Evolutionary conservation across 1,140 invertebrate genomes (phyloP), one percentile per base, ranked within the genome.

Genomic region (Magallana ariakensis): DNA sequence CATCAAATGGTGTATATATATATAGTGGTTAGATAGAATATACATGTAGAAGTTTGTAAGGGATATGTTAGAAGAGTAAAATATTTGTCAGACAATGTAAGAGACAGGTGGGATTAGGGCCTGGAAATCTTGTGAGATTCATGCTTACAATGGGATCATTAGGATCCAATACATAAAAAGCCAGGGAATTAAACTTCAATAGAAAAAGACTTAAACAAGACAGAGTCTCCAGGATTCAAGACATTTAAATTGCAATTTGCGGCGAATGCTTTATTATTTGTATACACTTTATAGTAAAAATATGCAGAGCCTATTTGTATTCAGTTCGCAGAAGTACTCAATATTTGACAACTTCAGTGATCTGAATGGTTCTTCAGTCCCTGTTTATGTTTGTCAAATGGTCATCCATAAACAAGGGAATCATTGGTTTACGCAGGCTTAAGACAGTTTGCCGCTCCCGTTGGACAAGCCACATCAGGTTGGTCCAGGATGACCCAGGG

Each of bases 241-340:
- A 75, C 66, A 75, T 75, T 75, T 75, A 75, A 75, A 75, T 75
- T 75, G 66, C 66, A 75, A 75, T 75, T 75, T 75, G 22, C 66
- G 33, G 66, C 22, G 66, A 26, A 13, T 26, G 33, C 22, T 75
- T 46, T 75, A 75, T 75, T 75, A 75, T 75, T 75, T 26, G 66
- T 75, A 75, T 26, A 75, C 66, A 75, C 66, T 75, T 62, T 75
- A 22, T 26, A 26, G 66, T 75, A 46, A 22, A 75, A 22, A 75
- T 26, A 75, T 22, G 22, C 66, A 26, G 66, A 26, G 22, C 66
- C 9, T 75, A 26, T 75, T 75, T 75, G 66, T 75, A 33, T 75
- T 26, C 66, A 26, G 9, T 26, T 10, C 22, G 33, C 66, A 75
- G 66, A 75, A 75, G 66, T 26, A 75, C 66, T 13, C 13, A 26